Evolutionary conservation across 2,888 invertebrate species (phyloP), one percentile per base, ranked within the genome.

Genomic region (Apodemia zela): DNA sequence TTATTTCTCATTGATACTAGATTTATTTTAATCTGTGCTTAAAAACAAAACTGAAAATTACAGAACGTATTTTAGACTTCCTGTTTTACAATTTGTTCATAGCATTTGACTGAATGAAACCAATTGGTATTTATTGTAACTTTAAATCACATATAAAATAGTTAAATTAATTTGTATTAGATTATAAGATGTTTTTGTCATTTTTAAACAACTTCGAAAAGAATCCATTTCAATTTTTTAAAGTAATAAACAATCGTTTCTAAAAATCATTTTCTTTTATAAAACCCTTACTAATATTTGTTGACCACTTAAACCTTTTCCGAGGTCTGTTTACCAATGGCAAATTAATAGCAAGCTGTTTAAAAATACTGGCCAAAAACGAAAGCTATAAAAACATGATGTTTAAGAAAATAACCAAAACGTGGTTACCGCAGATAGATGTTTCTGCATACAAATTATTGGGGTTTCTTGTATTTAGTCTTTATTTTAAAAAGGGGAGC

Each of bases 31-130:
- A 29, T 29, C 5, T 29, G 3, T 29, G 5, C 29, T 2, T 29
- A 29, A 29, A 29, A 29, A 29, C 29, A 5, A 29, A 29, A 29
- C 29, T 3, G 35, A 35, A 35, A 35, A 35, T 2, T 35, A 10
- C 2, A 35, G 35, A 8, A 8, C 35, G 8, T 35, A 10, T 35
- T 15, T 4, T 21, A 51, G 18, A 21, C 18, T 51, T 51, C 51
- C 21, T 51, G 51, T 51, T 21, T 51, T 51, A 51, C 21, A 21
- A 21, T 51, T 51, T 17, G 17, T 49, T 21, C 13, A 13, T 18
- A 51, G 21, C 21, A 21, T 51, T 21, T 51, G 51, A 51, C 51
- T 51, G 51, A 51, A 18, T 18, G 51, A 51, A 51, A 51, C 51
- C 51, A 51, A 51, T 17, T 51, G 51, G 51, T 51, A 51, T 51